Conservation (phyloP, 2,113 vertebrate genomes). For the Atherinomorus stipes region DNA sequence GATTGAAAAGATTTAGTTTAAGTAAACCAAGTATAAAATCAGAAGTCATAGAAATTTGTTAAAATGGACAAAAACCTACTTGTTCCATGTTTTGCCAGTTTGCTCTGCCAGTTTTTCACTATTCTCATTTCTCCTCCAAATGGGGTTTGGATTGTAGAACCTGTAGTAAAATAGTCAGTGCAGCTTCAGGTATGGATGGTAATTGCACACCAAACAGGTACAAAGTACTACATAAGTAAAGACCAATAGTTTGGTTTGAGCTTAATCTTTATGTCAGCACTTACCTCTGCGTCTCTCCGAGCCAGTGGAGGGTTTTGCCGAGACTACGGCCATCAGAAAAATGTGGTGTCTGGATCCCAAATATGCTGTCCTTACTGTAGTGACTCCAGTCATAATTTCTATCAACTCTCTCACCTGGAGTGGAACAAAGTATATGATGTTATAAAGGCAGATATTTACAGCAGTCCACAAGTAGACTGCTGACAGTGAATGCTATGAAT, state of each 20-base stretch:
- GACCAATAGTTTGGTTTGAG: not conserved
- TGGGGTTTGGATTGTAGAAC: slow-evolving; percentile 63
- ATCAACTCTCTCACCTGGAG: slow-evolving; percentile 85
- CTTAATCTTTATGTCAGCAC: not conserved
- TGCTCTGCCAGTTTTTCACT: slow-evolving; percentile 82
- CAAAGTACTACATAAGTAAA: not conserved
- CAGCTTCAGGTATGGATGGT: not conserved
- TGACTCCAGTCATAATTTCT: slow-evolving; percentile 84
- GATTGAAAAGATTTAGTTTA: not conserved
- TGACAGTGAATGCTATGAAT: not conserved
- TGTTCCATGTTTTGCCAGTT: slow-evolving; percentile 78
- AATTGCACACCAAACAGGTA: not conserved
- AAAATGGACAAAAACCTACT: slow-evolving; percentile 70
- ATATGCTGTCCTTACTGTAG: slow-evolving; percentile 78
- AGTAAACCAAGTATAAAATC: not conserved
- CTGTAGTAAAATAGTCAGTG: slow-evolving; percentile 58
- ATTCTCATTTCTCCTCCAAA: slow-evolving; percentile 63
- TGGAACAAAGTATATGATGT: not conserved
- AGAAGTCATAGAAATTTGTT: not conserved
- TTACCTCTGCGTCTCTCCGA: slow-evolving; percentile 82
- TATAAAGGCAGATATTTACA: not conserved
- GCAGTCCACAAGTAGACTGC: not conserved
- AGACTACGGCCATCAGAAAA: slow-evolving; percentile 81
- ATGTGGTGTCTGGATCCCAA: slow-evolving; percentile 86
- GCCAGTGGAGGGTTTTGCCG: slow-evolving; percentile 82